These are phyloP conservation scores for Psylliodes chrysocephalus DNA, from an alignment of 2,888 invertebrate species.

Conservation along the genomic window DNA sequence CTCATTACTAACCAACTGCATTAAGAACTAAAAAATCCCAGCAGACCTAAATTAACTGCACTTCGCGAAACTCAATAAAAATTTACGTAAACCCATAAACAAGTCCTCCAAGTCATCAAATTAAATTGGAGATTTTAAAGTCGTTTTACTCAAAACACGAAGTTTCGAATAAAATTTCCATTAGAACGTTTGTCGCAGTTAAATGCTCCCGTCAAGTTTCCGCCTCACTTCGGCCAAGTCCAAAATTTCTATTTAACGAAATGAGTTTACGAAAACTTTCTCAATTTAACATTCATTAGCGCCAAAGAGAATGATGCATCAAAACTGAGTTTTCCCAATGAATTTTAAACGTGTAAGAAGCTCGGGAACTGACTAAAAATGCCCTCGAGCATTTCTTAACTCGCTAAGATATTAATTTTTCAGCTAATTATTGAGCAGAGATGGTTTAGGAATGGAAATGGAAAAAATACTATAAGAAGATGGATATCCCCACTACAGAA, in stretches of 20 bases:
- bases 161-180: neutral
- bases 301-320: neutral
- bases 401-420: neutral
- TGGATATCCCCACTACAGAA: too few species aligned
- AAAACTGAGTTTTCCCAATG: neutral
- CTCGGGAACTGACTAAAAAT: neutral
- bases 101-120: too few species aligned
- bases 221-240: neutral
- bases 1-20: too few species aligned
- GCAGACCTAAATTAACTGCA: too few species aligned
- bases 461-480: too few species aligned
- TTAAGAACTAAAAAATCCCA: too few species aligned
- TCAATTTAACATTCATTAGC: slow-evolving; percentile 15
- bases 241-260: slow-evolving; percentile 14
- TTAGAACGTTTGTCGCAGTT: neutral
- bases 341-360: slow-evolving; percentile 10
- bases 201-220: slow-evolving; percentile 4
- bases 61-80: too few species aligned
- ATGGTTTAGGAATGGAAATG: too few species aligned
- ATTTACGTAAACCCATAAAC: too few species aligned
- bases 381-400: neutral
- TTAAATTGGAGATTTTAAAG: neutral
- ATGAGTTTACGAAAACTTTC: slow-evolving; percentile 14
- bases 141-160: neutral
- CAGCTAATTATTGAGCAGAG: too few species aligned